phyloP scores from a whole-genome alignment of 1,140 invertebrate genomes.

The Bathynomus jamesi region DNA sequence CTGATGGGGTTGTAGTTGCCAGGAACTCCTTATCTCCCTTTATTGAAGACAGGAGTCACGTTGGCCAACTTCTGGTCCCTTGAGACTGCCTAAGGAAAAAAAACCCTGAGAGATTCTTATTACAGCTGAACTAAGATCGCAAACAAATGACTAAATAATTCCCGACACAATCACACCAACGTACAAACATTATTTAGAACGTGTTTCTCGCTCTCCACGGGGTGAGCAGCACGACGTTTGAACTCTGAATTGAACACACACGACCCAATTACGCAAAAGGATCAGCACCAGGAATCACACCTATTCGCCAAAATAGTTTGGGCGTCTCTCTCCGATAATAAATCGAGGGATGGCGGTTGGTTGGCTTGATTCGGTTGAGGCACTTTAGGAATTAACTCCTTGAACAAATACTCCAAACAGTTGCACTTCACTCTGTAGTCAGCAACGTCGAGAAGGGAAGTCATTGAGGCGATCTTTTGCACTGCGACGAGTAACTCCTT shows the following conservation, averaged over 20 bases:
- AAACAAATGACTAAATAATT: no score
- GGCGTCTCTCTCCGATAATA: slow-evolving; percentile 70
- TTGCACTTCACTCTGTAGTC: slow-evolving; percentile 82
- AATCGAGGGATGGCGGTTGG: slow-evolving; percentile 42
- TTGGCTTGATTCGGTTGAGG: neutral
- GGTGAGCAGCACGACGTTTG: no score
- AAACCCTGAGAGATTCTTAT: no score
- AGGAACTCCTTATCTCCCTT: no score
- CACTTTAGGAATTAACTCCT: slow-evolving; percentile 65
- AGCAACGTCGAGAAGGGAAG: slow-evolving; percentile 75
- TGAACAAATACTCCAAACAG: slow-evolving; percentile 70
- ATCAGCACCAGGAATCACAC: slow-evolving; percentile 46
- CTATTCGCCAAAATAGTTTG: slow-evolving; percentile 61
- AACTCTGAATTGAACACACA: no score
- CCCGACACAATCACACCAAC: no score
- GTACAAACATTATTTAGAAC: neutral
- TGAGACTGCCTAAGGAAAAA: no score
- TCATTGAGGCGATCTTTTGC: slow-evolving; percentile 69
- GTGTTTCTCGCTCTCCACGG: neutral
- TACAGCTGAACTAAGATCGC: no score
- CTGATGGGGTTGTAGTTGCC: no score
- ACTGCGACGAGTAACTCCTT: slow-evolving; percentile 71
- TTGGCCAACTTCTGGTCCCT: no score
- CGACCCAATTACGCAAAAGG: no score
- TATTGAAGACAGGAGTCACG: no score